Percentiles rank a stretch among this genome's conserved stretches.
These are phyloP conservation scores for Aleiodes alternator DNA, from an alignment of 2,888 invertebrate genomes.

Conservation along the genomic window DNA sequence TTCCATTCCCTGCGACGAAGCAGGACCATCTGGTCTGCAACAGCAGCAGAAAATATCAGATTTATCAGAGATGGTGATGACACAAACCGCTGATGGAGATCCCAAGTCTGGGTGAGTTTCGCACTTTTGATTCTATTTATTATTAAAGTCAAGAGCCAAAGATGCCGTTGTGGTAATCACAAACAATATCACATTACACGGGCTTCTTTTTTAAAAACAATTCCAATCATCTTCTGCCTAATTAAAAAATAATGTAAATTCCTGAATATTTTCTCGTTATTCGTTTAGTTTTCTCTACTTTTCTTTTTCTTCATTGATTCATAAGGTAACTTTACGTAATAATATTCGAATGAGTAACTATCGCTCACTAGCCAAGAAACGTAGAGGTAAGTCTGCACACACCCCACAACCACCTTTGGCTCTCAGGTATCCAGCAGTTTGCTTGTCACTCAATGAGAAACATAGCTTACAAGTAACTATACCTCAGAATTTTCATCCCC, in stretches of 20 bases:
- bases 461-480: conserved; percentile 3
- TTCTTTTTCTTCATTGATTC: conserved; percentile 4
- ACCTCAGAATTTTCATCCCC: not conserved
- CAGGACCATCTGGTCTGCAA: conserved; percentile 73
- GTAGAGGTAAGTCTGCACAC: conserved; percentile 71
- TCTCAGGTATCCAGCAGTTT: conserved; percentile 70
- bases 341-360: not conserved
- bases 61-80: conserved; percentile 70
- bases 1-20: conserved; percentile 72
- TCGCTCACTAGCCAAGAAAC: not conserved
- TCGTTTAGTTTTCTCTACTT: conserved; percentile 17
- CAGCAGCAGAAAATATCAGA: conserved; percentile 71
- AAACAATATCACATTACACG: conserved; percentile 56
- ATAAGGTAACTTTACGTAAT: conserved; percentile 6
- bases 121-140: conserved; percentile 51
- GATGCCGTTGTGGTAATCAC: conserved; percentile 72
- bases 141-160: conserved; percentile 64
- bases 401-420: conserved; percentile 74
- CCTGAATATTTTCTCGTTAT: conserved; percentile 19
- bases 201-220: not conserved
- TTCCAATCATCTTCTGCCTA: too few species aligned
- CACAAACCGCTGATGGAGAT: conserved; percentile 67
- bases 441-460: conserved; percentile 37
- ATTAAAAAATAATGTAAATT: conserved; percentile 7
- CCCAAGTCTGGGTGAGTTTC: conserved; percentile 75